phyloP scores from a whole-genome alignment of 2,888 invertebrate genomes.

The Schizotus pectinicornis region DNA sequence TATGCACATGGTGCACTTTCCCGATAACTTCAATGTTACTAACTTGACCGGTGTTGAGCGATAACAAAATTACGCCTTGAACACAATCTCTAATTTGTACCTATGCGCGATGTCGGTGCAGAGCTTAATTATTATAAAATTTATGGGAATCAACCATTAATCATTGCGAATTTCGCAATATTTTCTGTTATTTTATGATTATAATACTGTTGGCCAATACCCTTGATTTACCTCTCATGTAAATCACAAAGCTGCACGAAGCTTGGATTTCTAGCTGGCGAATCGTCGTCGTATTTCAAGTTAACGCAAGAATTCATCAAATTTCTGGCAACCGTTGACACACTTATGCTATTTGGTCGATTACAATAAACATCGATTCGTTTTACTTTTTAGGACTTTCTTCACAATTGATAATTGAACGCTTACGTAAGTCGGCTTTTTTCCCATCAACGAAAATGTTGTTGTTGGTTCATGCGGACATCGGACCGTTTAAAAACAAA shows the following conservation, averaged over 20 bases:
- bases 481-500: constrained; percentile 22
- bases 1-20: too few species aligned
- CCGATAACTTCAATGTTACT: background rate
- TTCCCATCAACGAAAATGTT: background rate
- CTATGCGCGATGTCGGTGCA: background rate
- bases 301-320: constrained; percentile 7
- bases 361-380: constrained; percentile 5
- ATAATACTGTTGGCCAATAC: constrained; percentile 19
- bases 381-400: constrained; percentile 13
- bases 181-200: constrained; percentile 20
- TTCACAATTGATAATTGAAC: background rate
- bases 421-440: constrained; percentile 16
- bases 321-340: background rate
- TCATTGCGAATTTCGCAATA: constrained; percentile 20
- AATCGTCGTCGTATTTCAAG: constrained; percentile 6
- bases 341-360: background rate
- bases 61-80: constrained; percentile 1
- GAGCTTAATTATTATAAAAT: constrained; percentile 4
- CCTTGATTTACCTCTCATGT: constrained; percentile 1
- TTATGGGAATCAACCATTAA: constrained; percentile 22
- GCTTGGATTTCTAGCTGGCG: constrained; percentile 4
- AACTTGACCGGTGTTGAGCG: background rate
- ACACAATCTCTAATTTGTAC: background rate
- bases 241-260: constrained; percentile 8
- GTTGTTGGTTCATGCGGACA: constrained; percentile 6